Percentiles rank a stretch among this genome's conserved stretches.
Evolutionary conservation across 2,113 vertebrate species (phyloP).

Genomic region (Riparia riparia): DNA sequence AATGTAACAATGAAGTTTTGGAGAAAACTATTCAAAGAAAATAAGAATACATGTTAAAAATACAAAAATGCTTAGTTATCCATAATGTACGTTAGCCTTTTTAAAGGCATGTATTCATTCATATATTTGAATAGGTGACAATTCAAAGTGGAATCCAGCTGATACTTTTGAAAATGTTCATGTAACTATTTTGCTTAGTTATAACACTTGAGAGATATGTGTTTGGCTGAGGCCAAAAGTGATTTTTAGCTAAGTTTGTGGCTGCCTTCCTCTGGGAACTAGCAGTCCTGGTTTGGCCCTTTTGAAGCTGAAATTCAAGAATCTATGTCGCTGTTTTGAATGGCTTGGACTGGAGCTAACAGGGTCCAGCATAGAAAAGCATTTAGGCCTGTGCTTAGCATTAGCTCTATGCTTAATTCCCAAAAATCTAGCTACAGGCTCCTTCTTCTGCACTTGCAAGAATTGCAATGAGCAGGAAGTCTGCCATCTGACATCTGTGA

Average conservation of each 20-base stretch:
- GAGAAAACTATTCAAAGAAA: background rate
- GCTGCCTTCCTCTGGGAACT: background rate
- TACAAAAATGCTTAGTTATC: background rate
- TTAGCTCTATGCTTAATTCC: background rate
- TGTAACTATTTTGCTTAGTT: background rate
- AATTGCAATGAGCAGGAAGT: background rate
- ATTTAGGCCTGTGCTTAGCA: background rate
- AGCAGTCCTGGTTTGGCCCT: background rate
- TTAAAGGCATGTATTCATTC: background rate
- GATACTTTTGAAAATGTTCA: background rate
- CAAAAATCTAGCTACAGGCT: background rate
- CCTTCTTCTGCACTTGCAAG: background rate
- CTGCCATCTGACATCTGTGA: slow-evolving; percentile 59
- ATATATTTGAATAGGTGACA: background rate
- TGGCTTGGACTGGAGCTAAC: background rate
- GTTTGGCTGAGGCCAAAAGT: background rate
- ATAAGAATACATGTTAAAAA: background rate
- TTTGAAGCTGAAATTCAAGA: background rate
- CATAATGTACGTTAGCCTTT: background rate
- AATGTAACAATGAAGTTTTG: background rate
- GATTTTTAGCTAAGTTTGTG: background rate
- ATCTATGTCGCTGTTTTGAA: background rate
- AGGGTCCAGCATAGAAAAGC: background rate
- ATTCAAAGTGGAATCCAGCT: background rate
- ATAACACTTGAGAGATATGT: background rate